phyloP scores from a whole-genome alignment of 2,888 invertebrate genomes.

The Sesia bembeciformis region DNA sequence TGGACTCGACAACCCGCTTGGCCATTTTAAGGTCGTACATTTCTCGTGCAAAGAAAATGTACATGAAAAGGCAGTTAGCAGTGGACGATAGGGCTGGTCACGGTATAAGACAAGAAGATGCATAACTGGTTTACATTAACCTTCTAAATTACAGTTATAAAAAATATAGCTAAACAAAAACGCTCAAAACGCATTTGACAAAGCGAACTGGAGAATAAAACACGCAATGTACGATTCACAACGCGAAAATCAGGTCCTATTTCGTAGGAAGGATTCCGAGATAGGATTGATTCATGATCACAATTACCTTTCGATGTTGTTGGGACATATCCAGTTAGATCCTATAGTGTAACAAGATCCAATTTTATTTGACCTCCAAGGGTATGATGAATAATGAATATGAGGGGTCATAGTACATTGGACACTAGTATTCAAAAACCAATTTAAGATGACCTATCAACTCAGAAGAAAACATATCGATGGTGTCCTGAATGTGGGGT shows the following conservation, averaged over 20 bases:
- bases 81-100: too few species aligned
- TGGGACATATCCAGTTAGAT: slow-evolving; percentile 36
- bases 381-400: slow-evolving; percentile 4
- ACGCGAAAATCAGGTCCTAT: slow-evolving; percentile 20
- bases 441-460: background rate
- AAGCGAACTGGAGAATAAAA: slow-evolving; percentile 8
- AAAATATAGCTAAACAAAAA: too few species aligned
- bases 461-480: background rate
- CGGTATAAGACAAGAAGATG: too few species aligned
- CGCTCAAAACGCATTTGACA: too few species aligned
- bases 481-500: slow-evolving; percentile 8
- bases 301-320: slow-evolving; percentile 65
- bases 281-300: slow-evolving; percentile 68
- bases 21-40: too few species aligned
- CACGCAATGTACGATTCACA: slow-evolving; percentile 22
- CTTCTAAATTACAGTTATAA: too few species aligned
- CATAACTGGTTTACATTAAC: too few species aligned
- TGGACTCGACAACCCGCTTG: too few species aligned
- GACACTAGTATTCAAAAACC: background rate
- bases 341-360: slow-evolving; percentile 14
- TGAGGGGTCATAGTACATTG: background rate
- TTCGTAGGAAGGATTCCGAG: slow-evolving; percentile 38
- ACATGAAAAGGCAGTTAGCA: too few species aligned
- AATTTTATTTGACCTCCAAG: slow-evolving; percentile 17
- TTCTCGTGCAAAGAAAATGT: too few species aligned